Evolutionary conservation across 1,140 invertebrate genomes (phyloP).

Genomic region (Drosophila jambulina): DNA sequence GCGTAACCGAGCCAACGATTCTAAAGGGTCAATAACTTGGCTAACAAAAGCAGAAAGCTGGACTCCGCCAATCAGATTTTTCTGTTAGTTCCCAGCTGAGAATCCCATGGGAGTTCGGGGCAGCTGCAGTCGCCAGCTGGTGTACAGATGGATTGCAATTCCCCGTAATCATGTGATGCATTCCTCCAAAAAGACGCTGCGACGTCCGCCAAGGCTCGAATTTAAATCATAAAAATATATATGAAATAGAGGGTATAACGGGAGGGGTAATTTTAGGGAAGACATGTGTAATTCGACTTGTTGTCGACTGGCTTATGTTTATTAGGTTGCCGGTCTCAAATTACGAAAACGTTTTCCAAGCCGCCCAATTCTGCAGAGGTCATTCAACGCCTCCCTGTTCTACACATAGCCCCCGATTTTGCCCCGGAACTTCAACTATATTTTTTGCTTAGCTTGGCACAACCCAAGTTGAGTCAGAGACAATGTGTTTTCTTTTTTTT

Average conservation of each 20-base stretch:
- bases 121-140: constrained; percentile 46
- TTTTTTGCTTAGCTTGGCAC: constrained; percentile 44
- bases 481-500: constrained; percentile 23
- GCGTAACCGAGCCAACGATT: constrained; percentile 51
- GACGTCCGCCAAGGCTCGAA: constrained; percentile 36
- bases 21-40: constrained; percentile 75
- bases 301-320: constrained; percentile 37
- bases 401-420: constrained; percentile 12
- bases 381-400: constrained; percentile 62
- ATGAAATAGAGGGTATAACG: neutral
- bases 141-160: constrained; percentile 24
- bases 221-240: constrained; percentile 10
- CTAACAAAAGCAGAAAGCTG: constrained; percentile 11
- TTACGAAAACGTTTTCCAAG: constrained; percentile 49
- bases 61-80: neutral
- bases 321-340: constrained; percentile 42
- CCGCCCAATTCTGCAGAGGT: constrained; percentile 47
- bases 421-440: constrained; percentile 5
- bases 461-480: constrained; percentile 59
- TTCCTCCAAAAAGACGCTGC: constrained; percentile 30
- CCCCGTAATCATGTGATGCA: constrained; percentile 35
- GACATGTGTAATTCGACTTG: constrained; percentile 56
- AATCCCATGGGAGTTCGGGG: constrained; percentile 2
- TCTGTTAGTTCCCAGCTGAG: neutral
- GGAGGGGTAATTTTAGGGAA: neutral